A percentile compares a stretch with the other conserved stretches of the same genome.
Conservation (phyloP, 1,140 invertebrate genomes). For the Parapsyche elsis region DNA sequence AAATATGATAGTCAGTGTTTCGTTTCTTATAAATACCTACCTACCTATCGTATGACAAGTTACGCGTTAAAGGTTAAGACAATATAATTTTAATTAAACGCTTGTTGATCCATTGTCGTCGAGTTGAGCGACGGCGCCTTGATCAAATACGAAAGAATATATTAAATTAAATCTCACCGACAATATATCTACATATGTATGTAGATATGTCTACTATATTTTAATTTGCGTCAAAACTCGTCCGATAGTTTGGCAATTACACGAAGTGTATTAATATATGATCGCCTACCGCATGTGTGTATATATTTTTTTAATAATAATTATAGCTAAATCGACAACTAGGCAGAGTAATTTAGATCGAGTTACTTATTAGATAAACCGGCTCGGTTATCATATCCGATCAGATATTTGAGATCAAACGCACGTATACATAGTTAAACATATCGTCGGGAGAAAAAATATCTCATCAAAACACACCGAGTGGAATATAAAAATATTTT, state of each 20-base stretch:
- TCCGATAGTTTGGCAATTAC: slow-evolving; percentile 4
- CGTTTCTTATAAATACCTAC: too few species aligned
- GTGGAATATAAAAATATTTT: too few species aligned
- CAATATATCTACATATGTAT: neutral
- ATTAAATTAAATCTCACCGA: too few species aligned
- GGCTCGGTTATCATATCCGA: slow-evolving; percentile 1
- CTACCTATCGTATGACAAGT: too few species aligned
- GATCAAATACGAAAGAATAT: too few species aligned
- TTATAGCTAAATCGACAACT: slow-evolving; percentile 38
- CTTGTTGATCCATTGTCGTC: too few species aligned
- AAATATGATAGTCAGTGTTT: too few species aligned
- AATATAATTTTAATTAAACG: too few species aligned
- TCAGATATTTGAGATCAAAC: slow-evolving; percentile 17
- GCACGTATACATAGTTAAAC: neutral
- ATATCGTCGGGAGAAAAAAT: too few species aligned
- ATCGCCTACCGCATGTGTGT: neutral
- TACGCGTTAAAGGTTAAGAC: too few species aligned
- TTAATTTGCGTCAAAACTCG: neutral
- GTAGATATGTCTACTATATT: neutral
- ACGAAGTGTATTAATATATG: slow-evolving; percentile 10
- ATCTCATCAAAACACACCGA: too few species aligned
- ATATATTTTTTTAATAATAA: neutral
- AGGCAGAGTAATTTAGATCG: slow-evolving; percentile 36
- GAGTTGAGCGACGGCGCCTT: too few species aligned
- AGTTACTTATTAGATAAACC: slow-evolving; percentile 35